Evolutionary conservation across 2,113 vertebrate genomes (phyloP).

Genomic region (Tragelaphus strepsiceros): DNA sequence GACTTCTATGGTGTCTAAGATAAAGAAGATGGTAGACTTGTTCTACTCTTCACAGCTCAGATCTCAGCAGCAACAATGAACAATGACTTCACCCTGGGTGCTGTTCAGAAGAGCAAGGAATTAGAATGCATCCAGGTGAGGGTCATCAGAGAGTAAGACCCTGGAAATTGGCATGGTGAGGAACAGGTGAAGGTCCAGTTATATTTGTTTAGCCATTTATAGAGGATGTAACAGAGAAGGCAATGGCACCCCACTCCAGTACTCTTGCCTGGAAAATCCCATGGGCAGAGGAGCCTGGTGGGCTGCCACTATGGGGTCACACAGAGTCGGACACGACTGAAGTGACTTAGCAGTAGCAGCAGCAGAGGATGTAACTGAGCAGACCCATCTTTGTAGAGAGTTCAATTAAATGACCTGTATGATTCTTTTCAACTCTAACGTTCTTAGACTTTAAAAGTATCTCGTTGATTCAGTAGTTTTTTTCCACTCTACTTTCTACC

Average conservation of each 20-base stretch:
- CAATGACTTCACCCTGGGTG: background rate
- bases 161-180: background rate
- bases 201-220: background rate
- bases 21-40: background rate
- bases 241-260: too few relatives aligned
- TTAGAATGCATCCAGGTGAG: background rate
- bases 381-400: background rate
- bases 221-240: background rate
- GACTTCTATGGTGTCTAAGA: background rate
- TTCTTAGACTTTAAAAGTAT: background rate
- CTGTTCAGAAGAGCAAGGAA: background rate
- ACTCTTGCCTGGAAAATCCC: too few relatives aligned
- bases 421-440: background rate
- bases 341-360: too few relatives aligned
- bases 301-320: too few relatives aligned
- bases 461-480: background rate
- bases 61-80: background rate
- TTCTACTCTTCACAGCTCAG: background rate
- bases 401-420: background rate
- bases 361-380: background rate
- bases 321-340: too few relatives aligned
- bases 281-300: too few relatives aligned
- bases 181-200: background rate
- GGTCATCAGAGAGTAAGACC: background rate
- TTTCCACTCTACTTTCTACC: background rate